phyloP scores from a whole-genome alignment of 1,140 invertebrate species.

The Dolichoris vasculosae region DNA sequence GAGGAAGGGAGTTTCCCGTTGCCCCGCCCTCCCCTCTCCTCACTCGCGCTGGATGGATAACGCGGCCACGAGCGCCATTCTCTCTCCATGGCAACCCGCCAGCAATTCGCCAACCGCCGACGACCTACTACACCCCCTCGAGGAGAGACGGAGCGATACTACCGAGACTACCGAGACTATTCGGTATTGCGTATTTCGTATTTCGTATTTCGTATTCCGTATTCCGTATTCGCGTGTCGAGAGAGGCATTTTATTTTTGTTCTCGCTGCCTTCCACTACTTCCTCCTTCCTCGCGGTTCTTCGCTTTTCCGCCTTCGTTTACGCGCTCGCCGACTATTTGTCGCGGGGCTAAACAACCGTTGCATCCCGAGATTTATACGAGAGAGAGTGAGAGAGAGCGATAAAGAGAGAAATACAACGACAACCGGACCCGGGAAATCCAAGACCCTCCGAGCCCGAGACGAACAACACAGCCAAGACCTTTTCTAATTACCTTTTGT shows the following conservation, averaged over 20 bases:
- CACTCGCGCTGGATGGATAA: not conserved
- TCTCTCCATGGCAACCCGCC: conserved; percentile 38
- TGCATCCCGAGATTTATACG: not conserved
- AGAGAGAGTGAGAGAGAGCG: not conserved
- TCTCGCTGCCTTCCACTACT: not conserved
- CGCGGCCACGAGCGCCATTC: conserved; percentile 1
- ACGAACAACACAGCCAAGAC: no score
- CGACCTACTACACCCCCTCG: not conserved
- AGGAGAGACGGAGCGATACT: not conserved
- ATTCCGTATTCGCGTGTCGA: not conserved
- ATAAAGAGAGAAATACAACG: not conserved
- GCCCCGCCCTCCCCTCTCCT: not conserved
- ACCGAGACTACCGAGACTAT: not conserved
- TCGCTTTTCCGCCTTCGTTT: conserved; percentile 9
- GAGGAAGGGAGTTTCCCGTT: not conserved
- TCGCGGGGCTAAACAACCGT: conserved; percentile 36
- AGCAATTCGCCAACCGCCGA: not conserved
- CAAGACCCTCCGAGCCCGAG: no score
- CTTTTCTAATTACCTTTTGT: no score
- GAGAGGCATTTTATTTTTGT: not conserved
- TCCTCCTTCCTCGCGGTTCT: not conserved
- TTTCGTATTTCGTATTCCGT: no score
- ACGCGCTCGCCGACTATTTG: conserved; percentile 12
- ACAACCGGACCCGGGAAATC: no score
- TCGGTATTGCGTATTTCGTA: no score